These are phyloP conservation scores for Hucho hucho DNA, from an alignment of 2,113 vertebrate genomes.

Conservation along the genomic window DNA sequence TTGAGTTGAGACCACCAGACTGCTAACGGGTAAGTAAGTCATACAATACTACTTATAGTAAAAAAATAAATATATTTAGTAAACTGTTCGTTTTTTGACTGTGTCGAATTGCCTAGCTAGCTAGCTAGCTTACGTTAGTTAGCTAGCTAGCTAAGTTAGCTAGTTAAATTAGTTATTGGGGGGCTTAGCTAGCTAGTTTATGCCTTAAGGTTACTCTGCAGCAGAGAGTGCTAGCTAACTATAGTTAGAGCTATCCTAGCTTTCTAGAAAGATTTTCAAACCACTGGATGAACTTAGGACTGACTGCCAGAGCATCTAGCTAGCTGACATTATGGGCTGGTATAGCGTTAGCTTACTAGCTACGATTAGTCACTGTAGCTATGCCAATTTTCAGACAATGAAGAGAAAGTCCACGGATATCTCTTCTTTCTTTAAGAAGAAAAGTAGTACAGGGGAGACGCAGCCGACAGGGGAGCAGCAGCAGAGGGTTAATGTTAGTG, in stretches of 20 bases:
- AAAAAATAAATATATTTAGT: too few species aligned
- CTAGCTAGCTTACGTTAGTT: too few species aligned
- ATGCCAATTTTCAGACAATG: too few species aligned
- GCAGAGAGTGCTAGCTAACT: conserved; percentile 3
- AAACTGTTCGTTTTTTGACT: too few species aligned
- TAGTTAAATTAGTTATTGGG: too few species aligned
- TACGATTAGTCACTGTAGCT: too few species aligned
- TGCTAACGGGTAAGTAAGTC: neutral
- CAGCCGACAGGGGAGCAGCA: too few species aligned
- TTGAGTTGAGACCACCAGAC: conserved; percentile 2
- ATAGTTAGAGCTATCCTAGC: conserved; percentile 6
- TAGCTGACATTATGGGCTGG: neutral
- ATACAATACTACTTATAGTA: neutral
- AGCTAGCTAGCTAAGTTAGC: too few species aligned
- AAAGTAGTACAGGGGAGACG: neutral
- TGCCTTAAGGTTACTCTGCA: conserved; percentile 13
- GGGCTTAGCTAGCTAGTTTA: neutral
- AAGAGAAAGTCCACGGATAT: too few species aligned
- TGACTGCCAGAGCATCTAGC: conserved; percentile 5
- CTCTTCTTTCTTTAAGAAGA: too few species aligned
- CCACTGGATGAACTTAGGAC: conserved; percentile 1
- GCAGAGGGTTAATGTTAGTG: too few species aligned
- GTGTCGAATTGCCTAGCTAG: neutral
- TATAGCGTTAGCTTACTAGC: too few species aligned
- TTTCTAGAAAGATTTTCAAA: conserved; percentile 10